Evolutionary conservation across 2,113 vertebrate genomes (phyloP).

Genomic region (Narcine bancroftii): DNA sequence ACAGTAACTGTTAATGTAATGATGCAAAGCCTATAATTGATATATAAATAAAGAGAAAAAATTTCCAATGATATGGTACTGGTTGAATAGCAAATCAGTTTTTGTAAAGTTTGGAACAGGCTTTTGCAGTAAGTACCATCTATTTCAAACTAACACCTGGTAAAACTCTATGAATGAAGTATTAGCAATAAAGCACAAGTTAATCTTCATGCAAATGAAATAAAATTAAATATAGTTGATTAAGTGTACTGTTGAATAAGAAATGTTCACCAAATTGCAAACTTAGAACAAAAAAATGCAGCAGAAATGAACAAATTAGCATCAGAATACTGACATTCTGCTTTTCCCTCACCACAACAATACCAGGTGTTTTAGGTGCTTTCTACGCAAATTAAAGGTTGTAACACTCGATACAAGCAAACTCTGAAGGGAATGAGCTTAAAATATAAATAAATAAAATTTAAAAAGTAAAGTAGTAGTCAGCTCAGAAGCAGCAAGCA

Average conservation of each 20-base stretch:
- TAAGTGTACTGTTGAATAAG: background rate
- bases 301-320: background rate
- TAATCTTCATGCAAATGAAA: background rate
- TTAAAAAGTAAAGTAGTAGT: conserved; percentile 31
- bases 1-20: background rate
- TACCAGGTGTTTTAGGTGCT: background rate
- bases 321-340: background rate
- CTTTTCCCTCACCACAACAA: background rate
- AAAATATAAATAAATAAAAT: background rate
- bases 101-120: background rate
- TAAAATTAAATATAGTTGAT: conserved; percentile 5
- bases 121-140: background rate
- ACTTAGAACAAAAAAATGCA: background rate
- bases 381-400: conserved; percentile 14
- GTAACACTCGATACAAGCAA: background rate
- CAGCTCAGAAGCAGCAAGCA: conserved; percentile 33
- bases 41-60: background rate
- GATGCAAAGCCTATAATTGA: background rate
- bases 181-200: background rate
- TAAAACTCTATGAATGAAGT: background rate
- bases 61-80: background rate
- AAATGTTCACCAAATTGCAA: conserved; percentile 8
- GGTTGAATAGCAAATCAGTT: background rate
- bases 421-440: conserved; percentile 1
- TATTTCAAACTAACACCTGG: background rate